Evolutionary conservation across 1,140 invertebrate genomes (phyloP), one percentile per base, ranked within the genome.

Genomic region (Bombus waltoni): DNA sequence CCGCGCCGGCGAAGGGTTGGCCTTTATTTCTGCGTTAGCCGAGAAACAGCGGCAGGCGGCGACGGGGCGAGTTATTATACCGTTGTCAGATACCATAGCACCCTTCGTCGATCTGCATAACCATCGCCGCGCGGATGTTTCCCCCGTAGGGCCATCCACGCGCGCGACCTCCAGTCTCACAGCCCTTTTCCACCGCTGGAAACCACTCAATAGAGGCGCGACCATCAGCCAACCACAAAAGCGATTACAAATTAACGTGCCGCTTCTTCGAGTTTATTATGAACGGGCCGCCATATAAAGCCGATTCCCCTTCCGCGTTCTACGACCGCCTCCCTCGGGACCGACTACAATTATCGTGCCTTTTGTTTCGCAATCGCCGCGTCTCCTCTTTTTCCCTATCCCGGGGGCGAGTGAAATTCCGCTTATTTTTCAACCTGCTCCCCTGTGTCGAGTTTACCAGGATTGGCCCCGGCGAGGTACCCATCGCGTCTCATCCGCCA

Each of bases 191-290:
- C 83, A 81, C 80, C 66, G 73, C 72, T 72, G 47, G 44, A 84
- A 88, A 93, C 84, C 89, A 91, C 91, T 91, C 91, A 84, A 93
- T 91, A 85, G 82, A 92, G 81, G 88, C 84, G 88, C 90, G 89
- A 78, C 90, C 92, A 91, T 92, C 91, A 89, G 86, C 88, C 87
- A 90, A 93, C 93, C 93, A 79, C 92, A 87, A 90, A 93, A 94
- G 90, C 93, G 90, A 94, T 94, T 94, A 94, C 93, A 93, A 94
- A 94, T 94, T 94, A 94, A 94, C 94, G 93, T 85, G 79, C 81
- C 91, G 85, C 89, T 94, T 91, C 90, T 94, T 93, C 86, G 88
- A 89, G 90, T 91, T 93, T 90, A 91, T 93, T 94, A 94, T 93
- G 93, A 93, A 92, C 93, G 89, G 68, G 18, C 86, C 71, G 62